These are phyloP conservation scores for Ellobium chinense DNA, from an alignment of 2,888 invertebrate genomes.

Conservation along the genomic window DNA sequence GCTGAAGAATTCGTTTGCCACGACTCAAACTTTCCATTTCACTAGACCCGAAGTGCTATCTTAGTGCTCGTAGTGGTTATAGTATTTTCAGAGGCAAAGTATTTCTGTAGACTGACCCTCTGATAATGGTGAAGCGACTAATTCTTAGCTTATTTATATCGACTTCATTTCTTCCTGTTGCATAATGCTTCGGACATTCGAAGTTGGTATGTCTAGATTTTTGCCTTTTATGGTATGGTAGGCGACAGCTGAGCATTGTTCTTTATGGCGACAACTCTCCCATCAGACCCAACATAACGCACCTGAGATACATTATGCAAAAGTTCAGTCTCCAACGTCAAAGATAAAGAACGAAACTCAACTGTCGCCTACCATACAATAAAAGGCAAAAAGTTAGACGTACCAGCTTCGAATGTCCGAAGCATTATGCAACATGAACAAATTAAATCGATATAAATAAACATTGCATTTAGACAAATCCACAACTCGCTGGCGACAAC, in stretches of 20 bases:
- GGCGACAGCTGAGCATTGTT: background rate
- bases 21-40: background rate
- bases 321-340: background rate
- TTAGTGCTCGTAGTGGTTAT: background rate
- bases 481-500: background rate
- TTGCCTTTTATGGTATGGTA: background rate
- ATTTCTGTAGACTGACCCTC: background rate
- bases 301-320: background rate
- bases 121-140: background rate
- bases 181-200: background rate
- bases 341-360: no score
- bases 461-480: background rate
- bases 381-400: no score
- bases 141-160: background rate
- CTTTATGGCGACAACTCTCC: background rate
- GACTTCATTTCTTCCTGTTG: background rate
- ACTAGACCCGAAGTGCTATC: background rate
- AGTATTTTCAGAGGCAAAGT: background rate
- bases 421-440: no score
- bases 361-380: no score
- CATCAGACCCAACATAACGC: background rate
- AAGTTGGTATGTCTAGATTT: background rate
- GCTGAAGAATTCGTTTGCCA: background rate
- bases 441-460: no score
- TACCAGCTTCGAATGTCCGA: no score